Percentiles rank a stretch among this genome's conserved stretches.
Evolutionary conservation across 2,113 vertebrate genomes (phyloP).

Genomic region (Poecilia latipinna): DNA sequence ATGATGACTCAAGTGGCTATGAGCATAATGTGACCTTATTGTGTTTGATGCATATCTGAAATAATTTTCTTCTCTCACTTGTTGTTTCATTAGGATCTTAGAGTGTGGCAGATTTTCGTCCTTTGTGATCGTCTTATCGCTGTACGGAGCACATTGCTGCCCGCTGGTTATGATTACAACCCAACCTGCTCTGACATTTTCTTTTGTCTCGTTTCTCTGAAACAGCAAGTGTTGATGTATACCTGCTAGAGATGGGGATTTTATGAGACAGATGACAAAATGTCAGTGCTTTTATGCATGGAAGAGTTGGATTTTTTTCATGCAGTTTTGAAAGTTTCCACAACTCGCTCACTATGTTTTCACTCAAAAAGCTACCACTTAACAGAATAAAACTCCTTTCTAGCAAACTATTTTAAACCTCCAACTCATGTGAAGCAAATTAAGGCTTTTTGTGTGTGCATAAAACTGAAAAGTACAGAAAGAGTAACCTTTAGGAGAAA

Average conservation of each 20-base stretch:
- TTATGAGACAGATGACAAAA: neutral
- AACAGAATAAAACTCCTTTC: neutral
- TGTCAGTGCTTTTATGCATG: constrained; percentile 10
- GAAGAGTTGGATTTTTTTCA: neutral
- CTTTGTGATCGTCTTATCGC: constrained; percentile 19
- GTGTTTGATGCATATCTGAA: constrained; percentile 60
- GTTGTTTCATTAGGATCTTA: constrained; percentile 46
- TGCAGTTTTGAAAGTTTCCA: neutral
- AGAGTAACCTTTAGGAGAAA: constrained; percentile 18
- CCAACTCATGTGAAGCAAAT: constrained; percentile 11
- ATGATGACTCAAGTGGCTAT: constrained; percentile 40
- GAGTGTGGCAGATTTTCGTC: neutral
- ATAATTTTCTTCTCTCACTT: constrained; percentile 28
- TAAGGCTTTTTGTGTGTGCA: constrained; percentile 7
- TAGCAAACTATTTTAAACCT: neutral
- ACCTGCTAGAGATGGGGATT: constrained; percentile 16
- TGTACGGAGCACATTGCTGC: constrained; percentile 14
- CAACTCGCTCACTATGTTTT: neutral
- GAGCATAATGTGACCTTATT: constrained; percentile 59
- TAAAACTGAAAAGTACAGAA: constrained; percentile 7
- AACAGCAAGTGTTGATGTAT: neutral
- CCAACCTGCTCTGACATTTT: constrained; percentile 24
- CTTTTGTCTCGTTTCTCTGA: constrained; percentile 3
- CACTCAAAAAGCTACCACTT: neutral
- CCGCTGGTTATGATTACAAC: constrained; percentile 37